Evolutionary conservation across 2,888 invertebrate genomes (phyloP).

Genomic region (Epinotia ramella): DNA sequence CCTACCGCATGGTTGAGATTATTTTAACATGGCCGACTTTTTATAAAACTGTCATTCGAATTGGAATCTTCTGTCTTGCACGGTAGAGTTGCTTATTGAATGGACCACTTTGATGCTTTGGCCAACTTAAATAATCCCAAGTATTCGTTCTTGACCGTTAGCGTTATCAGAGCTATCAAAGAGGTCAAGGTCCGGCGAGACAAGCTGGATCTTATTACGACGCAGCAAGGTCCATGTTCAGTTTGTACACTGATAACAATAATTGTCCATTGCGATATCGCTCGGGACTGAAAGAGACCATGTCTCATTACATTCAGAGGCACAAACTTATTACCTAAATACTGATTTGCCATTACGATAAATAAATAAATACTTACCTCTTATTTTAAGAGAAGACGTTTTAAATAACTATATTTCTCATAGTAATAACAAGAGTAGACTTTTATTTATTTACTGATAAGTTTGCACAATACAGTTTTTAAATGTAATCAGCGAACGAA

Average conservation of each 20-base stretch:
- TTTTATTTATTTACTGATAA: too few relatives aligned
- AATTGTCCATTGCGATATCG: background rate
- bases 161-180: slow-evolving; percentile 8
- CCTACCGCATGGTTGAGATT: too few relatives aligned
- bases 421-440: background rate
- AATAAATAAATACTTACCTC: too few relatives aligned
- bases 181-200: slow-evolving; percentile 6
- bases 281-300: background rate
- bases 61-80: too few relatives aligned
- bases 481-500: too few relatives aligned
- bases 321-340: too few relatives aligned
- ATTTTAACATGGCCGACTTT: too few relatives aligned
- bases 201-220: background rate
- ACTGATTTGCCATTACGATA: too few relatives aligned
- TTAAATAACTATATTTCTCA: background rate
- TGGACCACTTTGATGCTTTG: background rate
- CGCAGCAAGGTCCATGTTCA: background rate
- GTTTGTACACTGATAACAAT: background rate
- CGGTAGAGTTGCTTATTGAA: too few relatives aligned
- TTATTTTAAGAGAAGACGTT: background rate
- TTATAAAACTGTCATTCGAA: too few relatives aligned
- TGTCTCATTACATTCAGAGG: background rate
- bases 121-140: too few relatives aligned
- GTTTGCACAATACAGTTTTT: too few relatives aligned
- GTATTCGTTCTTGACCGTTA: background rate